Evolutionary conservation across 2,113 vertebrate genomes (phyloP).

Genomic region (Chlorodrepanis virens): DNA sequence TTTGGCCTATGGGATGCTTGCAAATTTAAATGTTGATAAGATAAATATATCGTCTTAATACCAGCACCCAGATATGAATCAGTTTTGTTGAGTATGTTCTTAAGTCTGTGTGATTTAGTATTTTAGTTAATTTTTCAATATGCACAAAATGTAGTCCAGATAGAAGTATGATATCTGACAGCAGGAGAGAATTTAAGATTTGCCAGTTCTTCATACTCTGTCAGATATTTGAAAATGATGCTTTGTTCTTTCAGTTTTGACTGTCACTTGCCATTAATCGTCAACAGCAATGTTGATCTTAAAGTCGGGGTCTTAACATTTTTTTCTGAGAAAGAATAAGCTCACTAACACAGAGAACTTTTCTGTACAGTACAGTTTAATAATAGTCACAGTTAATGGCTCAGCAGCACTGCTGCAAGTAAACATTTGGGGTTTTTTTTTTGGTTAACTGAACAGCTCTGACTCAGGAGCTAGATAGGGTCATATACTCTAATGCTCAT

Average conservation of each 20-base stretch:
- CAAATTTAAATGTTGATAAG: neutral
- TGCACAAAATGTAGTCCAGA: neutral
- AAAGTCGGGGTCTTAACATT: neutral
- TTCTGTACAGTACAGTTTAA: neutral
- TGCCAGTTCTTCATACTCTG: neutral
- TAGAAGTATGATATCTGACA: conserved; percentile 11
- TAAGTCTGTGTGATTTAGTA: neutral
- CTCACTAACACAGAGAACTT: neutral
- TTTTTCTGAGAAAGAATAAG: neutral
- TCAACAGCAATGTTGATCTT: neutral
- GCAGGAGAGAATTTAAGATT: conserved; percentile 11
- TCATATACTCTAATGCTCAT: neutral
- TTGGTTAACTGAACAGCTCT: neutral
- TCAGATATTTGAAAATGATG: neutral
- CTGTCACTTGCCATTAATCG: neutral
- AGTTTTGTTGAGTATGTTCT: neutral
- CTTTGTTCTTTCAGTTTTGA: conserved; percentile 23
- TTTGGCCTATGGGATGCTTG: neutral
- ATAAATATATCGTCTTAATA: neutral
- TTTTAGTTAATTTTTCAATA: conserved; percentile 11
- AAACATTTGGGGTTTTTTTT: neutral
- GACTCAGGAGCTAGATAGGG: neutral
- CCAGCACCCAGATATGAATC: neutral
- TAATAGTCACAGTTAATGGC: neutral
- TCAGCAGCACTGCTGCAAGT: neutral